Base-by-base conservation (phyloP, 2,888 invertebrate genomes). In the Epinotia demarniana region DNA sequence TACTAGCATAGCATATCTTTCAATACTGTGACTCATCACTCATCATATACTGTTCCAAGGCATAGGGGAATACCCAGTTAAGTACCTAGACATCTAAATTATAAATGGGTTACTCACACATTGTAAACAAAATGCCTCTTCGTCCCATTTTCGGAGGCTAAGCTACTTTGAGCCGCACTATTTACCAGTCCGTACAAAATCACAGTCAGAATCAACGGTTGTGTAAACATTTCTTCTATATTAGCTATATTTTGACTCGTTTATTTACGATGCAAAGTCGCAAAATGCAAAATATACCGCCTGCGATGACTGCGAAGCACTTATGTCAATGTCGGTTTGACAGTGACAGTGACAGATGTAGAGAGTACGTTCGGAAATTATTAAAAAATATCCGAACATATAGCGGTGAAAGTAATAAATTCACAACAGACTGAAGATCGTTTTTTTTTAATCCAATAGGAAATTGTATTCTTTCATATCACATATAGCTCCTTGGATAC, bases 41-140 rank as follows among this genome's bases (percentile, higher is more conserved):
- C 18, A 27, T 53, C 5, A 33, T 5, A 33, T 12, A 39, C 19
- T 58, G 16, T 16, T 49, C 5, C 49, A 23, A 6, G 8, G 3
- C 33, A 39, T 27, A 12, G 62, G 74, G 74, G 68, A 74, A 63
- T 33, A 69, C 74, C 74, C 57, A 23, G n/a, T 5, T 9, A 46
- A 11, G 43, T 13, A 63, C n/a, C n/a, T n/a, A n/a, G n/a, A n/a
- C n/a, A 46, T 60, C 33, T 49, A 23, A 27, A 49, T 16, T 60
- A 77, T 61, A 57, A 55, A 75, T 33, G 23, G 39, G 23, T 46
- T 19, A 88, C 92, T 87, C 85, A 92, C 92, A 79, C 85, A 68
- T 86, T 81, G 74, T 90, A 90, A 78, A 89, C 81, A 83, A 92
- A 92, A 18, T 81, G 84, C 79, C 87, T 90, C 62, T 84, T 83